Base-by-base conservation (phyloP, 2,797 vertebrate species). In the Poeciliopsis infans region DNA sequence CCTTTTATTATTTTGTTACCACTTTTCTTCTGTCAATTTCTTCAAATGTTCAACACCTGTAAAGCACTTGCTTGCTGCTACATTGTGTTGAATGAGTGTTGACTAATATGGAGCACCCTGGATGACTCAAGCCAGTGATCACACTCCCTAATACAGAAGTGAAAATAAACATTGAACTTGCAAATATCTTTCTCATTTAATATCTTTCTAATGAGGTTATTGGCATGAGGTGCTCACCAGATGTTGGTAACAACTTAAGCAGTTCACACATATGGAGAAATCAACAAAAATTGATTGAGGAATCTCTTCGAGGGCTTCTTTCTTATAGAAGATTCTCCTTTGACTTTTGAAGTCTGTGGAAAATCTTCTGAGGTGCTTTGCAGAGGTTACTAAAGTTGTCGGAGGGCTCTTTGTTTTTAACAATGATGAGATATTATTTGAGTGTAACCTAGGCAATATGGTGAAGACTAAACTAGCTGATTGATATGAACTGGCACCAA, bases 21-120 rank as follows among this genome's bases (percentile, higher is more conserved):
- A 91, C 88, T 77, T 83, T 85, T 77, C 75, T 79, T 81, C 64
- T 69, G 53, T 91, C 89, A 41, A 83, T 91, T 88, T 91, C 77
- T 91, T 87, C 79, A 81, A 80, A 88, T 91, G 86, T 85, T 92
- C 87, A 91, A 86, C 72, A 85, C 74, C 53, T 72, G 25, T 43
- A 64, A 78, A 77, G 80, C 79, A 73, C 83, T 51, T 91, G 93
- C 92, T 85, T 95, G 93, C 87, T 79, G 76, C 55, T 72, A 81
- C 92, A 92, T 85, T 80, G 81, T 86, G 81, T 90, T 90, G 85
- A 79, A 64, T 64, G n/a, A 72, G 78, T 85, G 82, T 86, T 88
- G 81, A 81, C 87, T 83, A 74, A 79, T 79, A 80, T 49, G 76
- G 82, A 85, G 79, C 88, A 86, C 77, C 74, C 75, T 77, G 79